Evolutionary conservation across 2,113 vertebrate genomes (phyloP).

Genomic region (Proteles cristata): DNA sequence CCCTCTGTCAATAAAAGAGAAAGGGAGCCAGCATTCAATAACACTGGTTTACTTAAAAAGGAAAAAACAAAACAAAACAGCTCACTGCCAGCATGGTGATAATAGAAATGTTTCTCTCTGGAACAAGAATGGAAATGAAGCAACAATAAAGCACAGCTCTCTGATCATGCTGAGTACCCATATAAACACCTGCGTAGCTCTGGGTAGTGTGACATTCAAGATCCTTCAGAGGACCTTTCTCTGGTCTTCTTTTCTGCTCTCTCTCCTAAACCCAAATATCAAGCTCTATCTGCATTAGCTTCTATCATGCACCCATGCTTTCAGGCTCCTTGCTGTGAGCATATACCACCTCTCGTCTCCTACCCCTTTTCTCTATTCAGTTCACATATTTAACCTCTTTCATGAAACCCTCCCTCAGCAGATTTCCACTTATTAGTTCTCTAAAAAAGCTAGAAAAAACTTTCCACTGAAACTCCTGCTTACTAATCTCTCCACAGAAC

Average conservation of each 20-base stretch:
- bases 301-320: not conserved
- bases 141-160: slow-evolving; percentile 24
- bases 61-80: not conserved
- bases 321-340: not conserved
- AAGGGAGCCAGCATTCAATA: not conserved
- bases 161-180: not conserved
- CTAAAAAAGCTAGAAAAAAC: slow-evolving; percentile 2
- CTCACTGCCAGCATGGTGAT: not conserved
- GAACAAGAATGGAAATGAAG: slow-evolving; percentile 32
- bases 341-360: not conserved
- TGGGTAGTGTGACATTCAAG: not conserved
- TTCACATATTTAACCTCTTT: not conserved
- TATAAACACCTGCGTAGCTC: not conserved
- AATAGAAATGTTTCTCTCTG: not conserved
- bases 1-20: slow-evolving; percentile 89
- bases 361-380: not conserved
- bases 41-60: not conserved
- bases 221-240: not conserved
- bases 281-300: not conserved
- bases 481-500: not conserved
- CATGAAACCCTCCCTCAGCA: not conserved
- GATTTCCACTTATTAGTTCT: slow-evolving; percentile 6
- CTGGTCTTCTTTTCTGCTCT: not conserved
- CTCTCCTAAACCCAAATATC: not conserved
- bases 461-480: not conserved